phyloP scores from a whole-genome alignment of 2,888 invertebrate genomes.

The Caenorhabditis sp. region DNA sequence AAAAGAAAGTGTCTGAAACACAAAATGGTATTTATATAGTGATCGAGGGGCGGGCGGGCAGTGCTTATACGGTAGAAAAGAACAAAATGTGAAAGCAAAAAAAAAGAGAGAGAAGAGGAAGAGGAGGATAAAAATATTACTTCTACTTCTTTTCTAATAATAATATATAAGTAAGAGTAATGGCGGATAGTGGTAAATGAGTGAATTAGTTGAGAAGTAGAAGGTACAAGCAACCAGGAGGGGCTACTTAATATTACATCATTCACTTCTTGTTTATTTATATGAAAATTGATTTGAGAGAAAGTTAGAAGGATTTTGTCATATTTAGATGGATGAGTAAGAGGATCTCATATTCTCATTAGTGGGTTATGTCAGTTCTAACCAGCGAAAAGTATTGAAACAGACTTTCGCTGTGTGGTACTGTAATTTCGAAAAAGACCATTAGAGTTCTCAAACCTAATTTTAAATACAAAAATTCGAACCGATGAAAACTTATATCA shows the following conservation, averaged over 20 bases:
- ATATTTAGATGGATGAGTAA: too few species aligned
- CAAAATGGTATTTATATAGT: not conserved
- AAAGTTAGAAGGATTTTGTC: not conserved
- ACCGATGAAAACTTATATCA: too few species aligned
- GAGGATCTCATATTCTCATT: too few species aligned
- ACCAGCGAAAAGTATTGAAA: too few species aligned
- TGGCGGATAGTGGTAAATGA: not conserved
- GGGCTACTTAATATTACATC: not conserved
- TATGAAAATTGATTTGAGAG: not conserved
- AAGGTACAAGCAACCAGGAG: not conserved
- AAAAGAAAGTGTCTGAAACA: constrained; percentile 1
- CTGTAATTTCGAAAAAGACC: too few species aligned
- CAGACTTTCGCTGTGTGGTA: too few species aligned
- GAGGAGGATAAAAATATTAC: too few species aligned
- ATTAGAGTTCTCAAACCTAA: too few species aligned
- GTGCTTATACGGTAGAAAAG: not conserved
- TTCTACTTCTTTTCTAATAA: not conserved
- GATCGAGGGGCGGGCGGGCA: not conserved
- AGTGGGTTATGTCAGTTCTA: too few species aligned
- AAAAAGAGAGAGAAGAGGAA: too few species aligned
- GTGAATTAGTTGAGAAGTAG: not conserved
- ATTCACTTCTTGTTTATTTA: not conserved
- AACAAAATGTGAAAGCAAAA: not conserved
- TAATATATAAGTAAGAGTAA: not conserved
- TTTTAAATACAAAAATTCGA: too few species aligned